A percentile compares a stretch with the other conserved stretches of the same genome.
These are phyloP conservation scores for Istiophorus platypterus DNA, from an alignment of 2,113 vertebrate genomes.

Conservation along the genomic window DNA sequence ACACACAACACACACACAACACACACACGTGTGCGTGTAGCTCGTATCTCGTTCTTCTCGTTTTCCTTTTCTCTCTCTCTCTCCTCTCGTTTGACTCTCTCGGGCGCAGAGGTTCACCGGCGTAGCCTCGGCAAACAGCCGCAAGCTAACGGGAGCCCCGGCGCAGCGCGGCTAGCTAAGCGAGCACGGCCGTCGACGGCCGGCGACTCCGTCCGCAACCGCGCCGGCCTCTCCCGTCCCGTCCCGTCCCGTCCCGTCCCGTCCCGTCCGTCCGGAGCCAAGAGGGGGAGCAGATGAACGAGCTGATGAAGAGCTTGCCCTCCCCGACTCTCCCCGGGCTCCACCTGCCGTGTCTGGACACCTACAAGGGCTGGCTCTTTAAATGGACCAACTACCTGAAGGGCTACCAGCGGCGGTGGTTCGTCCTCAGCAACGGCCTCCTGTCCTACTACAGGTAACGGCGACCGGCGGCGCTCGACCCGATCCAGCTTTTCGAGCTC, in stretches of 20 bases:
- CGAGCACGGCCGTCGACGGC: constrained; percentile 53
- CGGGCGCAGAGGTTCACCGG: not conserved
- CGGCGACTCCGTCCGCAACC: constrained; percentile 19
- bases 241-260: no score
- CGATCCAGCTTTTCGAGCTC: no score
- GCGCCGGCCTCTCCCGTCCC: constrained; percentile 19
- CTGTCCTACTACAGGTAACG: constrained; percentile 94
- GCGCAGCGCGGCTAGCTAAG: constrained; percentile 46
- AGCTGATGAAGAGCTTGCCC: constrained; percentile 73
- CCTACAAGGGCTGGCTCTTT: constrained; percentile 91
- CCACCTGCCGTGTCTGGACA: constrained; percentile 73
- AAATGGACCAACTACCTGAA: constrained; percentile 98
- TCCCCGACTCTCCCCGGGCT: constrained; percentile 79
- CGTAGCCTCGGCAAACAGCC: constrained; percentile 45
- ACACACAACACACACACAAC: no score
- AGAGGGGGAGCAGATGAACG: constrained; percentile 58
- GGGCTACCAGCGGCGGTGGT: constrained; percentile 96
- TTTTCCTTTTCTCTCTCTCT: no score
- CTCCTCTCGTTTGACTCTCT: no score
- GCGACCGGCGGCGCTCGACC: not conserved
- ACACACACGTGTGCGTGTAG: no score
- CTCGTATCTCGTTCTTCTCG: no score
- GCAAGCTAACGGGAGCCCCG: constrained; percentile 53
- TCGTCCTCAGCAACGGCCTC: constrained; percentile 94
- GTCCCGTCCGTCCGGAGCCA: no score